A percentile compares a stretch with the other conserved stretches of the same genome.
phyloP scores from a whole-genome alignment of 2,888 invertebrate genomes.

The Mesorhabditis sp. region DNA sequence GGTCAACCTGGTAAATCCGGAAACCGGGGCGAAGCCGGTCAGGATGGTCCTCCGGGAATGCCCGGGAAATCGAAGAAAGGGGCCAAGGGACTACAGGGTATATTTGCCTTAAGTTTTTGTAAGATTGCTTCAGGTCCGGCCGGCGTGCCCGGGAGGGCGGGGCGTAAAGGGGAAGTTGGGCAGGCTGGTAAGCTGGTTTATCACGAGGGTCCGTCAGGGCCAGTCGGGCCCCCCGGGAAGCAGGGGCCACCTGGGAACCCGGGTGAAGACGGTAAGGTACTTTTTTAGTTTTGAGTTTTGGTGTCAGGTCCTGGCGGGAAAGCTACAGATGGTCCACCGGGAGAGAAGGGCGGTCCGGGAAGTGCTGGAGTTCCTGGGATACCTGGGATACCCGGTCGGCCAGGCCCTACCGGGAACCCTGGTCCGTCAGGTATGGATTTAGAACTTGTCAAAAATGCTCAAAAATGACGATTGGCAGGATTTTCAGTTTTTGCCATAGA shows the following conservation, averaged over 20 bases:
- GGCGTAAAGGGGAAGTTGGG: not conserved
- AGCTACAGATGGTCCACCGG: not conserved
- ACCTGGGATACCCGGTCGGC: slow-evolving; percentile 1
- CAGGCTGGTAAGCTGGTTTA: not conserved
- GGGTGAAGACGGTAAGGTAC: not conserved
- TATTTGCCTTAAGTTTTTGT: too few relatives aligned
- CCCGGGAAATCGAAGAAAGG: not conserved
- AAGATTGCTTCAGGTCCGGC: not conserved
- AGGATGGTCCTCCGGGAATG: not conserved
- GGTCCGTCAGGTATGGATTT: not conserved
- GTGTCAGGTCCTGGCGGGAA: not conserved
- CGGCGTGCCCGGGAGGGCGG: not conserved
- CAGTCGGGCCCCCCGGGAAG: not conserved
- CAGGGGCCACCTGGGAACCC: not conserved
- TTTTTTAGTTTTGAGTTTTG: not conserved
- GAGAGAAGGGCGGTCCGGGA: slow-evolving; percentile 3
- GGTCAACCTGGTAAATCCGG: not conserved
- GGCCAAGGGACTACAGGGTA: not conserved
- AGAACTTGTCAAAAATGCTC: not conserved
- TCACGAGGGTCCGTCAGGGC: not conserved
- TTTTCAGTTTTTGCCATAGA: too few relatives aligned
- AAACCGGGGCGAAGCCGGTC: not conserved
- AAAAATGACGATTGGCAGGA: too few relatives aligned
- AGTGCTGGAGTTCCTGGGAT: slow-evolving; percentile 3
- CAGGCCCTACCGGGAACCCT: not conserved